Percentiles rank a stretch among this genome's conserved stretches.
Conservation (phyloP, 2,888 invertebrate species). For the Linnaemya vulpina region DNA sequence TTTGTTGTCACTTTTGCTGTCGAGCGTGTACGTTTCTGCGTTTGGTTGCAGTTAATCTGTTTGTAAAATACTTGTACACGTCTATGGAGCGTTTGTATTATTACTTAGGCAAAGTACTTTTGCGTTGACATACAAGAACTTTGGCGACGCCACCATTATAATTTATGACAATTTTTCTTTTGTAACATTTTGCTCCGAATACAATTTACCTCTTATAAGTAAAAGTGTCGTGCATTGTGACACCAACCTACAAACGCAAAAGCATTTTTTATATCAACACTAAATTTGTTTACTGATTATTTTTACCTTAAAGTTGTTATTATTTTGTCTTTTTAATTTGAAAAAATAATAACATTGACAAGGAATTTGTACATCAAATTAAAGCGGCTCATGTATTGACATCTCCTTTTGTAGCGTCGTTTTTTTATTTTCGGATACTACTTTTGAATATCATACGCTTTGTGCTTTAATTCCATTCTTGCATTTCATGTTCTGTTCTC, state of each 20-base stretch:
- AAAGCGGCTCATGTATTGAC: no score
- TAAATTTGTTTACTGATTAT: background rate
- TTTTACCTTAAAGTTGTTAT: constrained; percentile 1
- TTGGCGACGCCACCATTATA: constrained; percentile 63
- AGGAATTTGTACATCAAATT: no score
- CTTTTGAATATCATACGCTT: no score
- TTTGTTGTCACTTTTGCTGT: constrained; percentile 37
- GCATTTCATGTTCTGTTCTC: no score
- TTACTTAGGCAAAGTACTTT: constrained; percentile 16
- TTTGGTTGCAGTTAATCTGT: constrained; percentile 58
- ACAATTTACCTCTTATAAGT: constrained; percentile 36
- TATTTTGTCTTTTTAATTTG: no score
- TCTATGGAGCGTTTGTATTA: constrained; percentile 25
- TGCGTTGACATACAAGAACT: constrained; percentile 16
- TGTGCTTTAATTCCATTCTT: no score
- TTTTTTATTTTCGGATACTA: no score
- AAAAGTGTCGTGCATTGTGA: constrained; percentile 43
- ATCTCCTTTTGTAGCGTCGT: no score
- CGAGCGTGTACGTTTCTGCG: background rate
- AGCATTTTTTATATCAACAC: constrained; percentile 15
- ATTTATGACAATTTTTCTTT: constrained; percentile 64
- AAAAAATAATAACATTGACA: no score
- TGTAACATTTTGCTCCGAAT: background rate
- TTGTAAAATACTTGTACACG: constrained; percentile 20
- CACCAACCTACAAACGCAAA: constrained; percentile 49